A percentile compares a stretch with the other conserved stretches of the same genome.
Evolutionary conservation across 2,113 vertebrate genomes (phyloP).

Genomic region (Cyrtonyx montezumae): DNA sequence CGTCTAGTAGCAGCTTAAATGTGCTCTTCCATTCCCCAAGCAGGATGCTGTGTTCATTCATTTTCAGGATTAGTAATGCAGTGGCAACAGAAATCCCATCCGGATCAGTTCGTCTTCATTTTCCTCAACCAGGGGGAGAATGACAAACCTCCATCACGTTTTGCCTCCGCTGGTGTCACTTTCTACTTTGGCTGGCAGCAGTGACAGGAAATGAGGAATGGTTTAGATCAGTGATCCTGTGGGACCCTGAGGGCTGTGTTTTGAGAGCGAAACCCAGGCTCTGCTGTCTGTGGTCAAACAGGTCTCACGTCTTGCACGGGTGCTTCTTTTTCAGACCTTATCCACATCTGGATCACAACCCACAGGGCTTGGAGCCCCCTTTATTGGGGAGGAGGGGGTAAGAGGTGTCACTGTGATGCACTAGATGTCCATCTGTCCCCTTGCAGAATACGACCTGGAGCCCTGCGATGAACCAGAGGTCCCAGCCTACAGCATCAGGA

Average conservation of each 20-base stretch:
- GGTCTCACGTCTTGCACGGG: rapidly evolving
- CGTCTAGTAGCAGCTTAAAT: neutral
- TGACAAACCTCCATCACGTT: neutral
- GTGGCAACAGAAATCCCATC: constrained; percentile 30
- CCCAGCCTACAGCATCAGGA: constrained; percentile 92
- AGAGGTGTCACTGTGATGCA: rapidly evolving
- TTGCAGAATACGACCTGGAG: constrained; percentile 93
- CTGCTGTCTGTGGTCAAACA: rapidly evolving
- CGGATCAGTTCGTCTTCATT: neutral
- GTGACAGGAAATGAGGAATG: neutral
- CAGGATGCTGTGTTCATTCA: neutral
- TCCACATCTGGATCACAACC: neutral
- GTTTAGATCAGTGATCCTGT: neutral
- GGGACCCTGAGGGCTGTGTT: rapidly evolving
- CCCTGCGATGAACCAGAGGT: constrained; percentile 96
- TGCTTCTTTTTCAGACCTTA: neutral
- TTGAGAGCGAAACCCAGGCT: rapidly evolving
- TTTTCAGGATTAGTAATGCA: neutral
- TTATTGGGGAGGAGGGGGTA: rapidly evolving
- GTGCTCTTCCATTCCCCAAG: neutral
- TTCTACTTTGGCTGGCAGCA: neutral
- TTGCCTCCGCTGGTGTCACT: neutral
- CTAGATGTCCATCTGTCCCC: neutral
- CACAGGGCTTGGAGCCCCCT: rapidly evolving
- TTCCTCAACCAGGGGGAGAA: neutral